These are phyloP conservation scores for Tympanoctomys barrerae DNA, from an alignment of 2,797 vertebrate genomes.

Conservation along the genomic window DNA sequence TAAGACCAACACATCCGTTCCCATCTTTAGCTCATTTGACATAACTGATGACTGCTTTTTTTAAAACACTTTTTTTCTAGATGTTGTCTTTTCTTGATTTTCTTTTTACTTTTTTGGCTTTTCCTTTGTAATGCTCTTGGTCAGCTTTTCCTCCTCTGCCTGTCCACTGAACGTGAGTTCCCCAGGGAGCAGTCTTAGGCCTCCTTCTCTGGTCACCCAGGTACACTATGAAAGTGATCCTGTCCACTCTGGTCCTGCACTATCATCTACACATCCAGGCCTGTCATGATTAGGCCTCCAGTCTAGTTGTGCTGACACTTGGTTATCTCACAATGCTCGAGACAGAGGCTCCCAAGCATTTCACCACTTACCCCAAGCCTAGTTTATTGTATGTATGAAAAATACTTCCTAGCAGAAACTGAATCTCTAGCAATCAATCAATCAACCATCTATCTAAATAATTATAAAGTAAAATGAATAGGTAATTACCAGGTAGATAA, in stretches of 20 bases:
- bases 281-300: not conserved
- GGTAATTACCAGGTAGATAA: not conserved
- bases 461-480: not conserved
- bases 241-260: not conserved
- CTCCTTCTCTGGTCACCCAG: not conserved
- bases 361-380: not conserved
- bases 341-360: not conserved
- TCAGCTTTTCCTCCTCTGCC: not conserved
- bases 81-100: not conserved
- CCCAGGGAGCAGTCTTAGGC: not conserved
- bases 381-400: slow-evolving; percentile 2
- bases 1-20: not conserved
- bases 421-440: no score
- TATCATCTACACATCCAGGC: not conserved
- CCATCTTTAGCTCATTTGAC: not conserved
- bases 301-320: not conserved
- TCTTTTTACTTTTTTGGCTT: not conserved
- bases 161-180: not conserved
- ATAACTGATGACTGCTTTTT: not conserved
- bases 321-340: not conserved
- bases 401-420: not conserved
- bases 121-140: not conserved
- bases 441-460: no score
- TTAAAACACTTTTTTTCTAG: not conserved
- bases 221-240: no score